These are phyloP conservation scores for Holacanthella duospinosa DNA, from an alignment of 2,888 invertebrate species.

Conservation along the genomic window DNA sequence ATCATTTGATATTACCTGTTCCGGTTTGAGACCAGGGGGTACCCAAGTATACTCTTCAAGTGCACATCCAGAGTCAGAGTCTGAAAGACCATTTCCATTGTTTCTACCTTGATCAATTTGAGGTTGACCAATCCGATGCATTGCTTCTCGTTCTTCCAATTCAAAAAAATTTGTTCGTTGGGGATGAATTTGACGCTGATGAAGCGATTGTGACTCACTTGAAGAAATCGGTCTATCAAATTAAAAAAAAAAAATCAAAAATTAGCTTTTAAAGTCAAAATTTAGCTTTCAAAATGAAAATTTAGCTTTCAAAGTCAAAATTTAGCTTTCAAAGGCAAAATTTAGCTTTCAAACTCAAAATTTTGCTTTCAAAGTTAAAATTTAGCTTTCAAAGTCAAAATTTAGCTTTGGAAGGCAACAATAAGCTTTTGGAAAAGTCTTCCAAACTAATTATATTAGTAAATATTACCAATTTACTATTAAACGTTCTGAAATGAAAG, in stretches of 20 bases:
- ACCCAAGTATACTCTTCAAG: slow-evolving; percentile 88
- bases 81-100: slow-evolving; percentile 48
- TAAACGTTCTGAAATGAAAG: too few species aligned
- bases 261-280: too few species aligned
- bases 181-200: neutral
- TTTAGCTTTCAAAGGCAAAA: too few species aligned
- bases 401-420: too few species aligned
- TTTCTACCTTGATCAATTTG: neutral
- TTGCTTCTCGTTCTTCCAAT: neutral
- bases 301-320: too few species aligned
- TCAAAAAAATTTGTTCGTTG: neutral
- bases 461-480: too few species aligned
- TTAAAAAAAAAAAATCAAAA: neutral
- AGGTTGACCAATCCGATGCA: neutral
- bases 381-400: too few species aligned
- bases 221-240: neutral
- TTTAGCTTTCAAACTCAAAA: too few species aligned
- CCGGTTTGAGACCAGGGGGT: slow-evolving; percentile 87
- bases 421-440: too few species aligned
- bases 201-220: neutral
- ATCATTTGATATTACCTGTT: slow-evolving; percentile 65
- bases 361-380: too few species aligned
- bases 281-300: too few species aligned
- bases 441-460: too few species aligned
- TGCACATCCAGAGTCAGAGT: slow-evolving; percentile 95